Conservation (phyloP, 2,888 invertebrate genomes). For the Norana najaformis region DNA sequence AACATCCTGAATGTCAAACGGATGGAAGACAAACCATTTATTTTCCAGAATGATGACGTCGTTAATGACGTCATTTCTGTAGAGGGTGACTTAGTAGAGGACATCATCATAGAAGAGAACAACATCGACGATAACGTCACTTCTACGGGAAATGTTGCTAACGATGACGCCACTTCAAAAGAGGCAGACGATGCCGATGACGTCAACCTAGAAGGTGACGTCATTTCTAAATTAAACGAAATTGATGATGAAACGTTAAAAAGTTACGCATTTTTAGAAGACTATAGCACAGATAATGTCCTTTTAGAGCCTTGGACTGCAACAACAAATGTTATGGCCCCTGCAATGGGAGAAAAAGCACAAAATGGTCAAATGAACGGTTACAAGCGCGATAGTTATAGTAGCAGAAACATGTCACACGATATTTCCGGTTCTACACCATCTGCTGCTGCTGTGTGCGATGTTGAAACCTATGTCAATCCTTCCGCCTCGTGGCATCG, state of each 20-base stretch:
- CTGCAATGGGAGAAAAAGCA: too few species aligned
- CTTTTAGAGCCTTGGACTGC: not conserved
- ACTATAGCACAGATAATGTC: not conserved
- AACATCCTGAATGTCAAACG: not conserved
- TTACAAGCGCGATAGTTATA: not conserved
- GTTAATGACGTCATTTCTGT: slow-evolving; percentile 13
- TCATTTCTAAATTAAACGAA: not conserved
- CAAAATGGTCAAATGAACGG: not conserved
- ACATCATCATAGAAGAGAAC: not conserved
- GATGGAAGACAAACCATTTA: not conserved
- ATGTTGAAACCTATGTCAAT: not conserved
- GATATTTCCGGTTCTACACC: not conserved
- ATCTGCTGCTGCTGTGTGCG: not conserved
- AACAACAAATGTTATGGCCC: not conserved
- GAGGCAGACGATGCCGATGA: too few species aligned
- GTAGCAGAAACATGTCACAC: not conserved
- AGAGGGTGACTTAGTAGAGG: not conserved
- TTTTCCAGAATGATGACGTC: not conserved
- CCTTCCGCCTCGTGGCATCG: not conserved
- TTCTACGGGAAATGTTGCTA: too few species aligned
- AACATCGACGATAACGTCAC: not conserved
- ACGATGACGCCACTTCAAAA: too few species aligned
- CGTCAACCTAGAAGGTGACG: too few species aligned
- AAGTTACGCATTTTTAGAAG: not conserved
- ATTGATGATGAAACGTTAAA: not conserved